phyloP scores from a whole-genome alignment of 1,140 invertebrate genomes.

The Caenorhabditis tropicalis region DNA sequence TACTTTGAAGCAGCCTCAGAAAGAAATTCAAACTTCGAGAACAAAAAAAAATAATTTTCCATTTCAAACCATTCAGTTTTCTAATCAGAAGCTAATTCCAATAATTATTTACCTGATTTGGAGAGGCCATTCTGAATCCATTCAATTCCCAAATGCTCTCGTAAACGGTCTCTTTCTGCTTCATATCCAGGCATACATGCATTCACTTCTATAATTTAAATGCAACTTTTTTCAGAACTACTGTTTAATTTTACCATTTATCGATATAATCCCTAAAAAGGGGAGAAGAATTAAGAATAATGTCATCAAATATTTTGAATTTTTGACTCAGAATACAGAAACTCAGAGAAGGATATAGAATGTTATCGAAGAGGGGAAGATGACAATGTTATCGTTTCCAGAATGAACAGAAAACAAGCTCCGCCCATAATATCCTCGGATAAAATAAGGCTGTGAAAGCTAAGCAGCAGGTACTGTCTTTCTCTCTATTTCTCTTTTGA shows the following conservation, averaged over 20 bases:
- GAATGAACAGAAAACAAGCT: background rate
- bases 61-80: too few relatives aligned
- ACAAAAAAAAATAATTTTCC: too few relatives aligned
- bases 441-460: background rate
- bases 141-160: constrained; percentile 58
- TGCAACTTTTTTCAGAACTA: background rate
- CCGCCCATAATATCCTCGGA: background rate
- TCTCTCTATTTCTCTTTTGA: constrained; percentile 38
- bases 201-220: constrained; percentile 18
- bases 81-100: background rate
- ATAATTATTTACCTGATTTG: constrained; percentile 44
- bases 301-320: too few relatives aligned
- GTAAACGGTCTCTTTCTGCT: constrained; percentile 55
- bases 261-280: background rate
- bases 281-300: background rate
- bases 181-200: constrained; percentile 60
- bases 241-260: background rate
- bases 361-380: background rate
- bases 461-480: constrained; percentile 21
- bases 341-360: background rate
- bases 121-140: constrained; percentile 56
- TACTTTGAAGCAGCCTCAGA: too few relatives aligned
- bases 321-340: background rate
- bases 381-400: background rate
- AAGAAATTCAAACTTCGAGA: too few relatives aligned